A percentile compares a stretch with the other conserved stretches of the same genome.
Conservation (phyloP, 2,888 invertebrate species). For the Lordiphosa fenestrarum region DNA sequence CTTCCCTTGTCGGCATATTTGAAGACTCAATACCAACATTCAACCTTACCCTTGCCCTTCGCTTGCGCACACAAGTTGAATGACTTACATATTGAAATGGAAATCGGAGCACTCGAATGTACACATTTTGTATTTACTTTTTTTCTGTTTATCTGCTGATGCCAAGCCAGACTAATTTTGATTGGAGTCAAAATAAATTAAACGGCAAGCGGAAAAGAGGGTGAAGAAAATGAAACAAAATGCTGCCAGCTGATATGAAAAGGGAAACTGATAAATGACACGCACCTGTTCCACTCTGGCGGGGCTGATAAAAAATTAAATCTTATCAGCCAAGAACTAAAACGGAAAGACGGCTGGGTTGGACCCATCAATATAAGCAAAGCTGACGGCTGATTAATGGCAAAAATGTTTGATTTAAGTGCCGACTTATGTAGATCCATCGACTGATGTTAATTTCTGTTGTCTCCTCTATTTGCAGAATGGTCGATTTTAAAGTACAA, state of each 20-base stretch:
- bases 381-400: slow-evolving; percentile 42
- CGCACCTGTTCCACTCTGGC: slow-evolving; percentile 47
- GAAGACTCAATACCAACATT: slow-evolving; percentile 7
- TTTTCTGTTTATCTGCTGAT: slow-evolving; percentile 23
- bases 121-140: slow-evolving; percentile 8
- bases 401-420: slow-evolving; percentile 18
- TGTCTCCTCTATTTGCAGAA: slow-evolving; percentile 40
- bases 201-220: slow-evolving; percentile 7
- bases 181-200: slow-evolving; percentile 15
- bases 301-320: slow-evolving; percentile 42
- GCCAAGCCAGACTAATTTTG: slow-evolving; percentile 15
- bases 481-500: slow-evolving; percentile 76
- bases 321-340: slow-evolving; percentile 39
- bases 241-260: slow-evolving; percentile 16
- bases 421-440: slow-evolving; percentile 2
- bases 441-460: neutral
- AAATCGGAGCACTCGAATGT: neutral
- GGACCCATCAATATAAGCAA: slow-evolving; percentile 32
- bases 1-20: too few species aligned
- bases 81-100: slow-evolving; percentile 18
- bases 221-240: slow-evolving; percentile 4
- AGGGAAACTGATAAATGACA: slow-evolving; percentile 43
- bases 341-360: slow-evolving; percentile 16
- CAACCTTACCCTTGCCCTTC: slow-evolving; percentile 23
- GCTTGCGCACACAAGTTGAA: slow-evolving; percentile 25